Conservation (phyloP, 2,888 invertebrate species). For the Coleophora deauratella region DNA sequence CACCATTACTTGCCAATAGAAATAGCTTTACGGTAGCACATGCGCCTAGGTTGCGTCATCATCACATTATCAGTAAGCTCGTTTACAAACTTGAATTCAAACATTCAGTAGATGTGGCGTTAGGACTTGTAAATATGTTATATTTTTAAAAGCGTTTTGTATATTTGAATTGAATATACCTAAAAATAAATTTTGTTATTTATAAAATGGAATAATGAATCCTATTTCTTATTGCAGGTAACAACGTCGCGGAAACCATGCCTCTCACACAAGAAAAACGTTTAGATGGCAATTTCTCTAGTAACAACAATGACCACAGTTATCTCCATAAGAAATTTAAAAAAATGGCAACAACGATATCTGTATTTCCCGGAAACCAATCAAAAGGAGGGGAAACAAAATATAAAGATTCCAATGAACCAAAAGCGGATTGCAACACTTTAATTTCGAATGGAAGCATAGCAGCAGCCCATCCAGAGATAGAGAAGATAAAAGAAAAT, state of each 20-base stretch:
- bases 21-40: conserved; percentile 46
- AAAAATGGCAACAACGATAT: conserved; percentile 82
- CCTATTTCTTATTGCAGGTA: conserved; percentile 46
- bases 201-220: background rate
- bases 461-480: conserved; percentile 62
- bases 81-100: conserved; percentile 22
- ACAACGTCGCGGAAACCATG: conserved; percentile 57
- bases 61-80: too few species aligned
- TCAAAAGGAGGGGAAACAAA: conserved; percentile 43
- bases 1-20: conserved; percentile 47
- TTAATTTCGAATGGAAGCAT: conserved; percentile 62
- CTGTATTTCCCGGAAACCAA: conserved; percentile 47
- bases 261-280: conserved; percentile 69
- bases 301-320: conserved; percentile 77
- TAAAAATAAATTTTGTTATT: too few species aligned
- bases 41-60: conserved; percentile 54
- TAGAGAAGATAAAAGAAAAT: conserved; percentile 58
- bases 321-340: conserved; percentile 96
- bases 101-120: too few species aligned
- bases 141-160: too few species aligned
- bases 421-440: conserved; percentile 42
- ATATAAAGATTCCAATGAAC: conserved; percentile 44
- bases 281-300: conserved; percentile 58
- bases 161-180: too few species aligned
- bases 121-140: too few species aligned